Percentiles rank a stretch among this genome's conserved stretches.
Conservation (phyloP, 2,888 invertebrate species). For the Silvanus unidentatus region DNA sequence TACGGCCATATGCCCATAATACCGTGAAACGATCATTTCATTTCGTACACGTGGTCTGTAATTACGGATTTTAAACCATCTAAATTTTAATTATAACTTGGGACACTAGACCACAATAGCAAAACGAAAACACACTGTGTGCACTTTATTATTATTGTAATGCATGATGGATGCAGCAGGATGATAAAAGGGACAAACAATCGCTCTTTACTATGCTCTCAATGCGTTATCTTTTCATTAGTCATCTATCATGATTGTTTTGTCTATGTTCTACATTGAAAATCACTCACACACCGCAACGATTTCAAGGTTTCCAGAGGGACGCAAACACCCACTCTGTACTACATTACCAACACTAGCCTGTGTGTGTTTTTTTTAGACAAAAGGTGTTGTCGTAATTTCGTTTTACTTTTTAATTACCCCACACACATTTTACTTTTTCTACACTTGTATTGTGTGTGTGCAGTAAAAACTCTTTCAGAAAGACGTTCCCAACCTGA, state of each 20-base stretch:
- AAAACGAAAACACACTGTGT: neutral
- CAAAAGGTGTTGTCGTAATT: no score
- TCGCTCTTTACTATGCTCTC: slow-evolving; percentile 2
- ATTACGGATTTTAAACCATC: slow-evolving; percentile 6
- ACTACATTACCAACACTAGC: no score
- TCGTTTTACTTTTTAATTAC: no score
- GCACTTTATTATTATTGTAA: neutral
- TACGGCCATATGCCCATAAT: slow-evolving; percentile 20
- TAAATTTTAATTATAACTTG: slow-evolving; percentile 5
- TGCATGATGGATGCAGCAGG: neutral
- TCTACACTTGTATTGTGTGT: no score
- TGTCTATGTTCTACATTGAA: slow-evolving; percentile 6
- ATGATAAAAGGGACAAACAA: neutral
- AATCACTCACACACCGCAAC: slow-evolving; percentile 6
- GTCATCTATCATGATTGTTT: slow-evolving; percentile 1
- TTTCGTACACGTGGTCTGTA: slow-evolving; percentile 21
- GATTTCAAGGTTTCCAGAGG: no score
- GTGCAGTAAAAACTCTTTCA: no score
- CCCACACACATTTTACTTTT: no score
- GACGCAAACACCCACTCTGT: no score
- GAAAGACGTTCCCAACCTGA: no score
- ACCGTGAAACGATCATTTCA: slow-evolving; percentile 21
- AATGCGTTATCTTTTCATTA: neutral
- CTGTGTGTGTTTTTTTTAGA: no score
- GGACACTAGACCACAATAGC: neutral